phyloP scores from a whole-genome alignment of 2,113 vertebrate species.

The Chaenogobius annularis region DNA sequence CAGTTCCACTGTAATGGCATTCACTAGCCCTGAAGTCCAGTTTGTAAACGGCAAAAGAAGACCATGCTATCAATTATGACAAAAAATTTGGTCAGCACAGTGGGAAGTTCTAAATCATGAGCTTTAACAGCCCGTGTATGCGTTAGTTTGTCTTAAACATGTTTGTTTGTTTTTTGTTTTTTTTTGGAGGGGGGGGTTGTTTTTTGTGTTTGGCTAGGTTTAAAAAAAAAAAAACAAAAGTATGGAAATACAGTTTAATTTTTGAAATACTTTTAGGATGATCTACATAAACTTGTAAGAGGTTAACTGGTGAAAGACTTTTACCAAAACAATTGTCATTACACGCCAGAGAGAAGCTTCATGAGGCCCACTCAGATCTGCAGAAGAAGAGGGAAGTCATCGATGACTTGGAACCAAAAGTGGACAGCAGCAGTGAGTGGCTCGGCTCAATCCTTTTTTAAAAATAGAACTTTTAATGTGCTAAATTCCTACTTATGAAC shows the following conservation, averaged over 20 bases:
- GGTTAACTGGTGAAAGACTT: not conserved
- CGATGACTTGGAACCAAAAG: constrained; percentile 84
- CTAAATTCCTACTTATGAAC: not conserved
- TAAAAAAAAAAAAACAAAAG: no score
- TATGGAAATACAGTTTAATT: no score
- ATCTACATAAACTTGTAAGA: no score
- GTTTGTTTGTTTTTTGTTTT: no score
- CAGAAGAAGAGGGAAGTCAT: constrained; percentile 88
- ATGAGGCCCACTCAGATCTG: constrained; percentile 87
- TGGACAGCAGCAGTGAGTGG: constrained; percentile 79
- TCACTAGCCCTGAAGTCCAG: not conserved
- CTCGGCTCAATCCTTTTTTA: no score
- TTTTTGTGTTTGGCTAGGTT: no score
- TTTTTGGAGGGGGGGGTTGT: no score
- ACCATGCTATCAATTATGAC: not conserved
- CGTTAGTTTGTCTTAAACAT: no score
- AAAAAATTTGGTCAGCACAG: not conserved
- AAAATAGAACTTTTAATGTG: not conserved
- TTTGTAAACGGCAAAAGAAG: no score
- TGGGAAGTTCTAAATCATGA: not conserved
- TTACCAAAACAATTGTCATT: not conserved
- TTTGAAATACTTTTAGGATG: no score
- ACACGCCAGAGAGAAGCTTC: constrained; percentile 83
- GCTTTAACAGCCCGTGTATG: not conserved
- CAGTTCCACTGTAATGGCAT: not conserved